Evolutionary conservation across 2,888 invertebrate species (phyloP).

Genomic region (Xestobium rufovillosum): DNA sequence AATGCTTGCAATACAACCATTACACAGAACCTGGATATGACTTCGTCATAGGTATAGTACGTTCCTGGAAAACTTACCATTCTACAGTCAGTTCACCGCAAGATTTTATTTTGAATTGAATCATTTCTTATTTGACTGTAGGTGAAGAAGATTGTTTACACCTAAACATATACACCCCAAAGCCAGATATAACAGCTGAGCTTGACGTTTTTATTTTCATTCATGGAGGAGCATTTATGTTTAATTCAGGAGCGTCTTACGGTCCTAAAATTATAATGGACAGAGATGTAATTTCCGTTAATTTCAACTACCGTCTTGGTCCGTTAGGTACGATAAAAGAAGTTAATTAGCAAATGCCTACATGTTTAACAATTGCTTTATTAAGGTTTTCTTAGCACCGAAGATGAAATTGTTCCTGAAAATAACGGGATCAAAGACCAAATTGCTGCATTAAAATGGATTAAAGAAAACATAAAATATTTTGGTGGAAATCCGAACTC

Average conservation of each 20-base stretch:
- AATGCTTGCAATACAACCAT: constrained; percentile 40
- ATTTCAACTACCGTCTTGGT: constrained; percentile 65
- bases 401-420: constrained; percentile 58
- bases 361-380: constrained; percentile 5
- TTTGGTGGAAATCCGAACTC: constrained; percentile 67
- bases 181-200: constrained; percentile 37
- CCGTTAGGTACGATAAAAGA: constrained; percentile 47
- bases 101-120: no score
- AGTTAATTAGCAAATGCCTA: constrained; percentile 2
- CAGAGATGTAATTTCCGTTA: constrained; percentile 57
- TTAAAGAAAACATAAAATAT: constrained; percentile 57
- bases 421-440: constrained; percentile 73
- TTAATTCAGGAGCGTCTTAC: constrained; percentile 49
- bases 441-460: constrained; percentile 60
- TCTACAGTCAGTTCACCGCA: no score
- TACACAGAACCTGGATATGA: constrained; percentile 26
- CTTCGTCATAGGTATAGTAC: constrained; percentile 26
- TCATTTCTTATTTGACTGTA: no score
- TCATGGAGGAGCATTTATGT: constrained; percentile 66
- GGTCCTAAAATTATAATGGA: constrained; percentile 56
- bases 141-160: constrained; percentile 64
- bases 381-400: constrained; percentile 67
- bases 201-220: constrained; percentile 59
- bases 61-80: no score
- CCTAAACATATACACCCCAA: constrained; percentile 56